A percentile compares a stretch with the other conserved stretches of the same genome.
Evolutionary conservation across 2,888 invertebrate species (phyloP).

Genomic region (Diaphora mendica): DNA sequence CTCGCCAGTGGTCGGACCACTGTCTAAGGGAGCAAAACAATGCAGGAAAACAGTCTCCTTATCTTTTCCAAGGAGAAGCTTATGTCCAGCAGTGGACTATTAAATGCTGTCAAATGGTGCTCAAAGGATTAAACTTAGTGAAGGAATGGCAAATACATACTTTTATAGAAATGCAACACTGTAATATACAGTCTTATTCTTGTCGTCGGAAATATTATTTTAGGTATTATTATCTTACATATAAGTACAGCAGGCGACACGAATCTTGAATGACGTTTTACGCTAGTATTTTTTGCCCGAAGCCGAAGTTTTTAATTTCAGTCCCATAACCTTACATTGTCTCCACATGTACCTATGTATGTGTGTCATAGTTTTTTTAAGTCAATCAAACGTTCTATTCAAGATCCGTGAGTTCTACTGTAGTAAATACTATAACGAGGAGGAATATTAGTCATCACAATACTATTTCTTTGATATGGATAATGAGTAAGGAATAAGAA

Average conservation of each 20-base stretch:
- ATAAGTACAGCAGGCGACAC: not conserved
- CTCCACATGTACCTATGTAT: too few species aligned
- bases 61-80: too few species aligned
- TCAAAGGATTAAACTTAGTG: conserved; percentile 24
- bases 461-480: conserved; percentile 6
- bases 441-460: not conserved
- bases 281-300: not conserved
- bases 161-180: conserved; percentile 46
- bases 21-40: too few species aligned
- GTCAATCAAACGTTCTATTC: not conserved
- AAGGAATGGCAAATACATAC: conserved; percentile 33
- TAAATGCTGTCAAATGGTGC: conserved; percentile 14
- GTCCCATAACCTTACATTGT: not conserved
- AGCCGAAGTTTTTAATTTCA: not conserved
- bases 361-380: not conserved
- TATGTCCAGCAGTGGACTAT: too few species aligned
- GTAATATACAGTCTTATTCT: conserved; percentile 50
- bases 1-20: too few species aligned
- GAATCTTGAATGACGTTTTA: not conserved
- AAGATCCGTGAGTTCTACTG: not conserved
- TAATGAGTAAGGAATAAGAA: conserved; percentile 8
- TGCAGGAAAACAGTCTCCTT: too few species aligned
- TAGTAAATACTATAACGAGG: conserved; percentile 2
- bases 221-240: conserved; percentile 10
- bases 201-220: conserved; percentile 32